Percentiles rank a stretch among this genome's conserved stretches.
Evolutionary conservation across 2,888 invertebrate genomes (phyloP).

Genomic region (Ctenicera cuprea): DNA sequence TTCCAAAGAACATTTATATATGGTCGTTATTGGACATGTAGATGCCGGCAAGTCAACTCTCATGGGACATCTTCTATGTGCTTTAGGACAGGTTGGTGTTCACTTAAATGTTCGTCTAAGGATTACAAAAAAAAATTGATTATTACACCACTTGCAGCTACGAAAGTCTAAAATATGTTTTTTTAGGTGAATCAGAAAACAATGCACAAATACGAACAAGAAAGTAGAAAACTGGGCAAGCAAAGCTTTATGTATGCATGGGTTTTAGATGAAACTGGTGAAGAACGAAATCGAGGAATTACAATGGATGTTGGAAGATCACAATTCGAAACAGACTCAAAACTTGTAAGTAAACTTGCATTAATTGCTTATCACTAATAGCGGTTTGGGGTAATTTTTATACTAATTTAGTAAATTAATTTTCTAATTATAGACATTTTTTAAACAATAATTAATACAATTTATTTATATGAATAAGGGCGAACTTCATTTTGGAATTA

Average conservation of each 20-base stretch:
- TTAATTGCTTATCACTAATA: too few relatives aligned
- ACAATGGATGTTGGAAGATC: constrained; percentile 99
- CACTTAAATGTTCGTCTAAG: not conserved
- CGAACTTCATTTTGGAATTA: too few relatives aligned
- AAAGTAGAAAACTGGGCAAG: constrained; percentile 97
- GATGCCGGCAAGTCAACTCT: constrained; percentile 98
- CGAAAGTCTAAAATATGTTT: constrained; percentile 1
- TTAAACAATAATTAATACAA: too few relatives aligned
- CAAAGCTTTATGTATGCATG: constrained; percentile 99
- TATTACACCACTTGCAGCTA: too few relatives aligned
- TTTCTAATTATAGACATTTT: too few relatives aligned
- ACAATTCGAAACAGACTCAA: constrained; percentile 91
- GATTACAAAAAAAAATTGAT: too few relatives aligned
- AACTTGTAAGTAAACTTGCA: constrained; percentile 69
- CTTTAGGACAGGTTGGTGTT: constrained; percentile 82
- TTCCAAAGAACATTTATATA: constrained; percentile 91
- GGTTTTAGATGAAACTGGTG: constrained; percentile 99
- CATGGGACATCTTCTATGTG: constrained; percentile 96
- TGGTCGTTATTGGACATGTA: constrained; percentile 97
- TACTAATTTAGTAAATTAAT: too few relatives aligned
- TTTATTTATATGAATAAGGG: too few relatives aligned
- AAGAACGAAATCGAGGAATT: constrained; percentile 96
- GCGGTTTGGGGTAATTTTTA: too few relatives aligned
- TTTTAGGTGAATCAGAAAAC: constrained; percentile 83
- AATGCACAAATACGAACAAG: constrained; percentile 98